Conservation (phyloP, 2,113 vertebrate species). For the Pangasianodon hypophthalmus region DNA sequence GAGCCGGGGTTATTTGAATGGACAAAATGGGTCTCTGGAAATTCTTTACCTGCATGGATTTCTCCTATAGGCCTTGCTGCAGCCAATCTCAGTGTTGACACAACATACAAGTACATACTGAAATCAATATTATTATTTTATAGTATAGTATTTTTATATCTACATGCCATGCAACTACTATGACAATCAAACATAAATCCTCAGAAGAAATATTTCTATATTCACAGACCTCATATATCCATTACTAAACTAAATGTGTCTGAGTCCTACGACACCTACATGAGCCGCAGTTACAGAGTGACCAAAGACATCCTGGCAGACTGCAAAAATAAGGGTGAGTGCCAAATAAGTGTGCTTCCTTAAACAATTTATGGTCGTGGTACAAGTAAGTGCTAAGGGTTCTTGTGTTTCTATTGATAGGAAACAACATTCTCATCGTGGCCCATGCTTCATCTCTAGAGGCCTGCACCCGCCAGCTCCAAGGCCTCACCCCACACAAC, state of each 20-base stretch:
- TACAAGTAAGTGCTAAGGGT: neutral
- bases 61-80: conserved; percentile 83
- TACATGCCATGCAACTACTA: neutral
- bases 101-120: conserved; percentile 87
- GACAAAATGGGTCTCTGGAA: conserved; percentile 97
- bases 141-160: neutral
- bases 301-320: conserved; percentile 92
- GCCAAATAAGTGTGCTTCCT: neutral
- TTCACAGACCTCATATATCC: conserved; percentile 90
- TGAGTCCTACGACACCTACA: conserved; percentile 93
- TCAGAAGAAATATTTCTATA: neutral
- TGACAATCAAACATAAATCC: neutral
- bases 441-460: conserved; percentile 96
- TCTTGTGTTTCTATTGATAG: conserved; percentile 63
- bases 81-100: conserved; percentile 90
- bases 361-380: neutral
- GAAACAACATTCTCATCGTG: conserved; percentile 93
- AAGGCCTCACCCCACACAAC: conserved; percentile 90
- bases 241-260: conserved; percentile 87
- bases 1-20: conserved; percentile 97
- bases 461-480: conserved; percentile 95
- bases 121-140: neutral
- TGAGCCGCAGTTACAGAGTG: conserved; percentile 94
- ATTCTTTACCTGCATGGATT: conserved; percentile 87
- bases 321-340: conserved; percentile 88